Conservation (phyloP, 37 sponge, comb jelly and placozoan genomes). For the Hormiphora californensis region DNA sequence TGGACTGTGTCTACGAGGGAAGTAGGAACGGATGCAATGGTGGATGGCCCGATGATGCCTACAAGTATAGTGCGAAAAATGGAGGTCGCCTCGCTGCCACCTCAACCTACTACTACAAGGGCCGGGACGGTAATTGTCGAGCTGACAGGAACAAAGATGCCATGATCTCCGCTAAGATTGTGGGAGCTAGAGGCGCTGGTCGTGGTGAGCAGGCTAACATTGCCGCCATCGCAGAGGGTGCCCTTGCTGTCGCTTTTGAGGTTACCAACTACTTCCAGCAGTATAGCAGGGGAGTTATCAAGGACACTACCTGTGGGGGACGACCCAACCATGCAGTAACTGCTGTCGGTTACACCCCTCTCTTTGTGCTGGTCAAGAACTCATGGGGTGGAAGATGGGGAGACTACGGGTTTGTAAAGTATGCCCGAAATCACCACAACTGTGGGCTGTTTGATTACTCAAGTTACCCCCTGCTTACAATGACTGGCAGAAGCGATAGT, state of each 20-base stretch:
- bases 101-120: background rate
- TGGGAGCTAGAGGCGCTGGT: background rate
- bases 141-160: background rate
- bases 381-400: background rate
- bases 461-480: background rate
- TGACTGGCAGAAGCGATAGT: too few species aligned
- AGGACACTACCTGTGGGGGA: background rate
- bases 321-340: background rate
- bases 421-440: slow-evolving; percentile 9
- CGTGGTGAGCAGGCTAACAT: background rate
- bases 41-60: background rate
- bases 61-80: background rate
- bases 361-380: background rate
- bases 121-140: background rate
- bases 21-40: background rate
- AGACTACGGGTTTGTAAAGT: background rate
- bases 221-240: background rate
- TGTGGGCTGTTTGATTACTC: background rate
- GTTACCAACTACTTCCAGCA: background rate
- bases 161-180: background rate
- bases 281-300: background rate
- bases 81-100: background rate
- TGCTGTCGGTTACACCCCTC: background rate
- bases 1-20: slow-evolving; percentile 24
- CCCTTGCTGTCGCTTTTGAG: background rate